Evolutionary conservation across 1,140 invertebrate genomes (phyloP), one percentile per base, ranked within the genome.

Genomic region (Chrysomallon squamiferum): DNA sequence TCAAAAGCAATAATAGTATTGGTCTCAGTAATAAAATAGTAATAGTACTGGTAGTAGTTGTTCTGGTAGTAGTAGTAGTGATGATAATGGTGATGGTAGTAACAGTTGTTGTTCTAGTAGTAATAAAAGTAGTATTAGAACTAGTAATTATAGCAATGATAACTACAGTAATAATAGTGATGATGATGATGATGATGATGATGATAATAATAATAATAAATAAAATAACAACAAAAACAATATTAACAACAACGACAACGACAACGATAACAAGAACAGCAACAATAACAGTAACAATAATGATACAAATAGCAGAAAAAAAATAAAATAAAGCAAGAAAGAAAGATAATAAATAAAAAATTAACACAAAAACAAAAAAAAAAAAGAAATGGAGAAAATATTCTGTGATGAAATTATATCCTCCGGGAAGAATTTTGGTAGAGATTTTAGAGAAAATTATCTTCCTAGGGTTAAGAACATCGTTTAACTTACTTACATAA

Each of bases 41-140:
- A 41, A 22, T 59, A 59, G 56, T 32, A 41, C 1, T 59, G 29
- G 59, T 43, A 35, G 43, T 43, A 47, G 25, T 61, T 2, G 59
- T 61, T 2, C 18, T 18, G 5, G 59, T 45, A 15, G 43, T 45
- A 27, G 59, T 22, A 15, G 35, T 61, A 47, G 59, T 22, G 27
- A 35, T 45, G 27, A 20, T 7, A 47, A 22, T 22, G 2, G 49
- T 27, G 25, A 22, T 22, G 3, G 49, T 27, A 52, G n/a, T 52
- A 52, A 22, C 29, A 52, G 50, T 52, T 20, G 50, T 22, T 20
- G 50, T 22, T 20, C 15, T 22, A 52, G 50, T 11, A 22, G 11
- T 11, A 22, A 22, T 22, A 52, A 29, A 22, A 52, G 2, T 9
- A 9, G 50, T 5, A 29, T 2, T 54, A 29, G 50, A 15, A 27